phyloP scores from a whole-genome alignment of 2,888 invertebrate genomes.

The Euzophera pinguis region DNA sequence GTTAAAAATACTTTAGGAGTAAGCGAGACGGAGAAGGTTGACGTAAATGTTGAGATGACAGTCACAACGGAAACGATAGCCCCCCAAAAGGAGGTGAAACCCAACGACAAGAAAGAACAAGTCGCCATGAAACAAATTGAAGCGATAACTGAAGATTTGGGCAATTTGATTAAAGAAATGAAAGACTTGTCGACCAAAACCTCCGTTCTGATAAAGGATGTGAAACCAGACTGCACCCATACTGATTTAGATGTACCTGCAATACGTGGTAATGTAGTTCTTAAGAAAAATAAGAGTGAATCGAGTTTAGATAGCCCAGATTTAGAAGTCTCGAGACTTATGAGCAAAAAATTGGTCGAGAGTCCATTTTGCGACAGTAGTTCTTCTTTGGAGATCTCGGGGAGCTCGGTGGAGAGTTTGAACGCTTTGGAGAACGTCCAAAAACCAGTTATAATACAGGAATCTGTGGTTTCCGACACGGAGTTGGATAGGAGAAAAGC shows the following conservation, averaged over 20 bases:
- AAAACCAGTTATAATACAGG: constrained; percentile 42
- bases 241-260: constrained; percentile 33
- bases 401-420: constrained; percentile 72
- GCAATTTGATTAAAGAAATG: constrained; percentile 63
- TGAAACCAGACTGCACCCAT: constrained; percentile 38
- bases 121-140: constrained; percentile 58
- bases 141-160: constrained; percentile 62
- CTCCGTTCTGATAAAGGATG: constrained; percentile 23
- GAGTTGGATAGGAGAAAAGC: constrained; percentile 60
- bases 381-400: constrained; percentile 71
- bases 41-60: constrained; percentile 43
- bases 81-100: constrained; percentile 31
- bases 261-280: constrained; percentile 56
- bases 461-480: constrained; percentile 33
- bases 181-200: constrained; percentile 50
- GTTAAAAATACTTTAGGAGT: constrained; percentile 43
- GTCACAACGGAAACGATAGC: constrained; percentile 25
- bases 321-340: constrained; percentile 70
- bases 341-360: constrained; percentile 56
- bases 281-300: constrained; percentile 76
- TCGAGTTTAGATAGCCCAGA: constrained; percentile 76
- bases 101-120: constrained; percentile 36
- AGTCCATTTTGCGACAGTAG: constrained; percentile 70
- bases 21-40: constrained; percentile 38
- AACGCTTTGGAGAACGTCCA: constrained; percentile 46